Evolutionary conservation across 2,113 vertebrate genomes (phyloP), one percentile per base, ranked within the genome.

Genomic region (Aphelocoma coerulescens): DNA sequence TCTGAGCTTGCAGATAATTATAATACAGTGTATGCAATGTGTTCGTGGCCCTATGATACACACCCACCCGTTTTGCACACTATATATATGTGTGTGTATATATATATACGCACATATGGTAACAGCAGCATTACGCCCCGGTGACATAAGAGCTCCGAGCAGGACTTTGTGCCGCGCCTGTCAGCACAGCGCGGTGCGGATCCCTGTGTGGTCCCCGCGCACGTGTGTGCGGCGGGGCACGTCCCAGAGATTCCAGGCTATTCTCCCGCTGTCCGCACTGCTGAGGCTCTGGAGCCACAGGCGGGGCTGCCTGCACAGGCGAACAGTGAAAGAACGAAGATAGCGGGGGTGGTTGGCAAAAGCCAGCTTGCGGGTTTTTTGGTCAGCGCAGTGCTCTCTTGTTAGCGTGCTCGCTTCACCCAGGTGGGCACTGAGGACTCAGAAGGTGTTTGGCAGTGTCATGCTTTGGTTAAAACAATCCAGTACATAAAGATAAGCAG

Each of bases 101-200:
- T 49, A 5, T 20, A 6, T 3, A 2, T 3, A 10, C 9, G 5
- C 3, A 2, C 8, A 1, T 6, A 1, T 0, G 22, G 6, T 11
- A 4, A 5, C 23, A 26, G 41, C 32, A 3, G 33, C 5, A 0
- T 24, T 13, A 5, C 30, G 12, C 5, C 44, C 18, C 27, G 3
- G 20, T n/a, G n/a, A 7, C 35, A 1, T 0, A 1, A 17, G 26
- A 16, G 30, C 46, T 58, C 37, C 14, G 5, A 3, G 35, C 52
- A 7, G 54, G 67, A 44, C 79, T 48, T 21, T 8, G 58, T 19
- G 32, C 28, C 4, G 0, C 4, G 62, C 12, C 67, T 37, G n/a
- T 26, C 46, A 10, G 84, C 83, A 1, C 21, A 7, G 58, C 58
- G 51, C 35, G 12, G 8, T 13, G 71, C 24, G 72, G 37, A 15